These are phyloP conservation scores for Acestrorhynchus altus DNA, from an alignment of 2,797 vertebrate genomes.

Conservation along the genomic window DNA sequence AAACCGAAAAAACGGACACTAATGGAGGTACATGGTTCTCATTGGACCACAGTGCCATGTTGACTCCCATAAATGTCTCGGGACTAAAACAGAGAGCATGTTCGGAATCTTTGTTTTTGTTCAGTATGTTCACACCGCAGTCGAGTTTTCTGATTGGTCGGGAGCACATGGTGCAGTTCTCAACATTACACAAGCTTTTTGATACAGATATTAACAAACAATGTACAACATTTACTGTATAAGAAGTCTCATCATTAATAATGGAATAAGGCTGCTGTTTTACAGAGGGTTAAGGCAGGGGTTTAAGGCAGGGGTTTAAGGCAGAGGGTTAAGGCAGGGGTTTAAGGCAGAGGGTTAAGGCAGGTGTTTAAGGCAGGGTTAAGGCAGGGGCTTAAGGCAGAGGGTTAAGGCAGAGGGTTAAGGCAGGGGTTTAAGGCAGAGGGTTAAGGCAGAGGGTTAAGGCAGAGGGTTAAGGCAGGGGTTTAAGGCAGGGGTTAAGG, in stretches of 20 bases:
- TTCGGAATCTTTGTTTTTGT: too few relatives aligned
- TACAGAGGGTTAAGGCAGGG: neutral
- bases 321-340: neutral
- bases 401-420: conserved; percentile 55
- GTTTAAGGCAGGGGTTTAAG: neutral
- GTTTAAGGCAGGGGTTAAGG: too few relatives aligned
- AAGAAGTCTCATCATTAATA: neutral
- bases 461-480: too few relatives aligned
- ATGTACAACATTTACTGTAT: neutral
- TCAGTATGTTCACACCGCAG: too few relatives aligned
- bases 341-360: conserved; percentile 53
- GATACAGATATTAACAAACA: neutral
- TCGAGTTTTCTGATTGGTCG: too few relatives aligned
- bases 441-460: conserved; percentile 55
- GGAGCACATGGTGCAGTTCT: neutral
- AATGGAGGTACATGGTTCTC: too few relatives aligned
- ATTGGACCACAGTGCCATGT: too few relatives aligned
- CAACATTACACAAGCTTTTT: neutral
- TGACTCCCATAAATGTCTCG: too few relatives aligned
- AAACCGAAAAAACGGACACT: too few relatives aligned
- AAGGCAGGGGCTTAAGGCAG: neutral
- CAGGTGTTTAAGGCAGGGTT: too few relatives aligned
- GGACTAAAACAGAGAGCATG: too few relatives aligned
- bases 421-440: neutral
- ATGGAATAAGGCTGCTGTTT: neutral